These are phyloP conservation scores for Chrysolina oricalcia DNA, from an alignment of 2,888 invertebrate species.

Conservation along the genomic window DNA sequence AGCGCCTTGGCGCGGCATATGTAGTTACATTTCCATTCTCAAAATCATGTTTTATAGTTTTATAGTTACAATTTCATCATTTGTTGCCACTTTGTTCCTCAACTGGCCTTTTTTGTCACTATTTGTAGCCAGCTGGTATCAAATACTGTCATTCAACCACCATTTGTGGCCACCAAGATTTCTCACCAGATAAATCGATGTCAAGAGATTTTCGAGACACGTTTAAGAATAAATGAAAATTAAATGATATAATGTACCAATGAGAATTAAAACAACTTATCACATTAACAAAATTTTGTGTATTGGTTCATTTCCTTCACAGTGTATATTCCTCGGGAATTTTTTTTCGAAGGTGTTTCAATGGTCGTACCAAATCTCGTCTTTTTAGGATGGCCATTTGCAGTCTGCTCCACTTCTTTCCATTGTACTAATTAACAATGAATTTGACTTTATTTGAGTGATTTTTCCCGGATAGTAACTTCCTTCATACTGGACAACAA, in stretches of 20 bases:
- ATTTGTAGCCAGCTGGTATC: slow-evolving; percentile 22
- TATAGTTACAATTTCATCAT: not conserved
- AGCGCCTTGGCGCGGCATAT: no score
- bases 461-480: slow-evolving; percentile 17
- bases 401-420: slow-evolving; percentile 15
- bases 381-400: slow-evolving; percentile 13
- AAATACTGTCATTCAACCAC: slow-evolving; percentile 14
- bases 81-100: not conserved
- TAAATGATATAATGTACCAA: no score
- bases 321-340: no score
- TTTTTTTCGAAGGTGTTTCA: no score
- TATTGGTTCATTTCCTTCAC: not conserved
- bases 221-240: no score
- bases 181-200: slow-evolving; percentile 12
- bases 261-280: slow-evolving; percentile 1
- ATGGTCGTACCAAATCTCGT: slow-evolving; percentile 9
- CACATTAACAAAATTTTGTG: not conserved
- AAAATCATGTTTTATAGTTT: no score
- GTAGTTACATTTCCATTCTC: no score
- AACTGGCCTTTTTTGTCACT: slow-evolving; percentile 7
- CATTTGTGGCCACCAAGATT: slow-evolving; percentile 9
- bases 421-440: no score
- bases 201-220: slow-evolving; percentile 6
- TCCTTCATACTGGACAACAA: slow-evolving; percentile 15
- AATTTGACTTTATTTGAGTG: not conserved